Percentiles rank a stretch among this genome's conserved stretches.
Evolutionary conservation across 2,797 vertebrate species (phyloP).

Genomic region (Staurois parvus): DNA sequence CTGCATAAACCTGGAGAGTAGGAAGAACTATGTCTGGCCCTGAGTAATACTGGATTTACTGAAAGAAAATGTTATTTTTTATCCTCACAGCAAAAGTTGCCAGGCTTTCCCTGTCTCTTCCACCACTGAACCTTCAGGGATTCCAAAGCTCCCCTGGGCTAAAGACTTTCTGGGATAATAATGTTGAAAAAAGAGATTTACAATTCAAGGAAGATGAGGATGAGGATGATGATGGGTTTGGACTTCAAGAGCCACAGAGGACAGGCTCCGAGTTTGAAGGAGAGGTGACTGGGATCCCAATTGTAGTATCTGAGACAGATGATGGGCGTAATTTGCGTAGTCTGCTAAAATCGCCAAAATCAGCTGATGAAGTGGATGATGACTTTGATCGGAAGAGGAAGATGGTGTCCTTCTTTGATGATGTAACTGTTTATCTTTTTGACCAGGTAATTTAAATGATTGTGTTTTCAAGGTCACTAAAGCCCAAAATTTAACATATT

Average conservation of each 20-base stretch:
- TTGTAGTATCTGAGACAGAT: constrained; percentile 89
- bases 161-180: constrained; percentile 83
- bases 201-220: constrained; percentile 69
- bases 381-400: constrained; percentile 84
- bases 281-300: constrained; percentile 82
- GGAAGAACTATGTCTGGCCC: not conserved
- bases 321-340: constrained; percentile 88
- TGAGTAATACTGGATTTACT: not conserved
- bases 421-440: constrained; percentile 95
- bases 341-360: constrained; percentile 89
- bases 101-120: constrained; percentile 88
- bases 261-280: constrained; percentile 80
- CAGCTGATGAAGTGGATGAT: constrained; percentile 80
- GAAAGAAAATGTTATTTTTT: not conserved
- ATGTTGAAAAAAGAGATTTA: constrained; percentile 76
- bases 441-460: constrained; percentile 83
- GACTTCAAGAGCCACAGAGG: constrained; percentile 76
- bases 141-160: constrained; percentile 80
- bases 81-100: constrained; percentile 83
- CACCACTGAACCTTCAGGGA: constrained; percentile 88
- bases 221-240: constrained; percentile 72
- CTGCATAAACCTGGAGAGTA: not conserved
- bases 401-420: constrained; percentile 94
- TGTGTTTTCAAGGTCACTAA: not conserved
- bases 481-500: not conserved